Evolutionary conservation across 2,797 vertebrate genomes (phyloP).

Genomic region (Gallinago nigripennis): DNA sequence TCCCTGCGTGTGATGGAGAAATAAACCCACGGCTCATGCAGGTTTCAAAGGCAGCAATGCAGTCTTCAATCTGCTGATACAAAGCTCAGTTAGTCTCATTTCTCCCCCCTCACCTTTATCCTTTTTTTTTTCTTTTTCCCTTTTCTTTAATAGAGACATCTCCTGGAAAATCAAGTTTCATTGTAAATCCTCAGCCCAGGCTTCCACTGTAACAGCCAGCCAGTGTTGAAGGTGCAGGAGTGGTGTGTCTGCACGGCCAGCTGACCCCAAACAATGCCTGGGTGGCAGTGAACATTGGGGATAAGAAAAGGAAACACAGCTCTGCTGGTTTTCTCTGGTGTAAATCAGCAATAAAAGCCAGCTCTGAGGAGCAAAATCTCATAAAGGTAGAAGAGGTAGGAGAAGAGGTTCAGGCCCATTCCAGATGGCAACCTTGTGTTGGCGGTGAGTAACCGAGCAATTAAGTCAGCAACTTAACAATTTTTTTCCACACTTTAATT

Average conservation of each 20-base stretch:
- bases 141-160: neutral
- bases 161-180: neutral
- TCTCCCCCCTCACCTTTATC: neutral
- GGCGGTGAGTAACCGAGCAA: neutral
- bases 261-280: neutral
- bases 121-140: too few species aligned
- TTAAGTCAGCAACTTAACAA: constrained; percentile 7
- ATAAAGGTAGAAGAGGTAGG: neutral
- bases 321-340: neutral
- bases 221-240: neutral
- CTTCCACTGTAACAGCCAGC: accelerated
- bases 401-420: neutral
- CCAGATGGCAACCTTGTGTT: neutral
- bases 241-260: accelerated
- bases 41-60: neutral
- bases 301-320: neutral
- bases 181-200: neutral
- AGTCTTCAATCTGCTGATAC: neutral
- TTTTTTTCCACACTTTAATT: constrained; percentile 15
- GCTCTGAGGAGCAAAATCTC: neutral
- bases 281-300: neutral
- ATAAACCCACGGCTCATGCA: accelerated
- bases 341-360: neutral
- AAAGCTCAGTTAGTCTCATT: neutral
- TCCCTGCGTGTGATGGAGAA: neutral